Base-by-base conservation (phyloP, 2,888 invertebrate species). In the Agrotis ipsilon region DNA sequence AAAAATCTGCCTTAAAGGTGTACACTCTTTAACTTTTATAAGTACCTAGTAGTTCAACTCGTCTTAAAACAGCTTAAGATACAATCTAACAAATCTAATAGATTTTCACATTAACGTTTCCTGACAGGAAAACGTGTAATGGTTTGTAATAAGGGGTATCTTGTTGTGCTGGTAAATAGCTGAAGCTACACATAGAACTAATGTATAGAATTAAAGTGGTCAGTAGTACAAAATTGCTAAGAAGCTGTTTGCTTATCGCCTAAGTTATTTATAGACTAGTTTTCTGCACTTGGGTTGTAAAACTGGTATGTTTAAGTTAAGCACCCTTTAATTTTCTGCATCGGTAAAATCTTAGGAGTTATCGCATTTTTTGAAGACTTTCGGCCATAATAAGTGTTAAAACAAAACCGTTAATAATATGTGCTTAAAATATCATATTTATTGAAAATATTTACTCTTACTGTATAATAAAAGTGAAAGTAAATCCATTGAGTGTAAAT, bases 141-240 rank as follows among this genome's bases (percentile, higher is more conserved):
- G n/a, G 49, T 32, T 32, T 9, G 3, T 79, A 79, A 79, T 77
- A 58, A 65, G 64, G 21, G 79, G 75, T 69, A 54, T 64, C 63
- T 55, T 24, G 49, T 18, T 14, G 16, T 24, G n/a, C 14, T 3
- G 39, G 16, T 62, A 14, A 45, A 27, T 43, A 27, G 61, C 19
- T 19, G 16, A 16, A 43, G 49, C 52, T 55, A 43, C 52, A 58
- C 64, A 62, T 61, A 48, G 69, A 43, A 58, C 65, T 79, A 74
- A 74, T 75, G 11, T 78, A 62, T 77, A 51, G 58, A 62, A 79
- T 79, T 79, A 74, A 43, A 67, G 24, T 45, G 43, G 43, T 39
- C 73, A 60, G 19, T 67, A 51, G 46, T 69, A 49, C 14, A 46
- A n/a, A 43, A 65, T 74, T 51, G 64, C 60, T 24, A 39, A 21